A percentile compares a stretch with the other conserved stretches of the same genome.
These are phyloP conservation scores for Lithobates pipiens DNA, from an alignment of 2,797 vertebrate genomes.

Conservation along the genomic window DNA sequence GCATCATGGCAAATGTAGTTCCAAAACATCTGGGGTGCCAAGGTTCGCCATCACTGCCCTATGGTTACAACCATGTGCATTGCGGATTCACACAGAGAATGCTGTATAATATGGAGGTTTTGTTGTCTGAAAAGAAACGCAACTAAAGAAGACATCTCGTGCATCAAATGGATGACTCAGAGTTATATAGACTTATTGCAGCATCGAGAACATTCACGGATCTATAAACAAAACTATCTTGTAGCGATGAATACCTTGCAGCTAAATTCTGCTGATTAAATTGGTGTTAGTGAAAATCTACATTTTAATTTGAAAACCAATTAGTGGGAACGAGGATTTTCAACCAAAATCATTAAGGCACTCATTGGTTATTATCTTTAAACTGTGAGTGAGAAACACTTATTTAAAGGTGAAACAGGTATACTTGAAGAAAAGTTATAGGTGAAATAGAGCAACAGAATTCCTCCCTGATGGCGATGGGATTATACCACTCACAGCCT, in stretches of 20 bases:
- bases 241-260: background rate
- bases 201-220: background rate
- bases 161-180: background rate
- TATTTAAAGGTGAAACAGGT: background rate
- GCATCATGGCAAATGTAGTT: too few species aligned
- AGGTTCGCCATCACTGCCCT: too few species aligned
- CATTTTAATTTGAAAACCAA: constrained; percentile 44
- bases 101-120: background rate
- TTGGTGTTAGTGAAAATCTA: constrained; percentile 38
- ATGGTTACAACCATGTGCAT: too few species aligned
- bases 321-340: constrained; percentile 29
- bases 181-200: background rate
- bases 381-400: background rate
- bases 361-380: constrained; percentile 12
- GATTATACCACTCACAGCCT: too few species aligned
- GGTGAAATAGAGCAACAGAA: too few species aligned
- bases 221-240: constrained; percentile 19
- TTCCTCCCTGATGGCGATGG: too few species aligned
- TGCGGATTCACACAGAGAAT: background rate
- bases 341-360: constrained; percentile 29
- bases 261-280: constrained; percentile 28
- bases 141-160: background rate
- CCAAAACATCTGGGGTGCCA: too few species aligned
- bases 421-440: too few species aligned
- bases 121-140: background rate